phyloP scores from a whole-genome alignment of 2,113 vertebrate species.

The Cyrtonyx montezumae region DNA sequence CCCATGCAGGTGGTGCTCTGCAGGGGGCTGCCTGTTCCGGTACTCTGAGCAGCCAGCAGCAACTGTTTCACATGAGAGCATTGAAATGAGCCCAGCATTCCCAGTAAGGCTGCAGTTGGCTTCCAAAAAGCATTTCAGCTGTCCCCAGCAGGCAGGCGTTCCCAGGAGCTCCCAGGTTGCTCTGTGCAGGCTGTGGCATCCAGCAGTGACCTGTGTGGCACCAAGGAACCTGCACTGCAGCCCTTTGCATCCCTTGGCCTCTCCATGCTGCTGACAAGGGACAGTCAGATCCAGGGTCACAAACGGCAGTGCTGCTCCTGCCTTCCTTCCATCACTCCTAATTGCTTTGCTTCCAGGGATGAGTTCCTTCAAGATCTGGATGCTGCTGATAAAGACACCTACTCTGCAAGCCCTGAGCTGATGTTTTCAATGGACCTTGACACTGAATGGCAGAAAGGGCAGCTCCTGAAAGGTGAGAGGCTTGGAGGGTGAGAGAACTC shows the following conservation, averaged over 20 bases:
- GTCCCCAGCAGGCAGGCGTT: no score
- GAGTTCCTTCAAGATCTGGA: not conserved
- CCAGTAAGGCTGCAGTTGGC: not conserved
- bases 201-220: not conserved
- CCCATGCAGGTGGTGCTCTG: not conserved
- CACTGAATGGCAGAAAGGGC: not conserved
- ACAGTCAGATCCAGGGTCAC: not conserved
- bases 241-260: not conserved
- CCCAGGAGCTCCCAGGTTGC: not conserved
- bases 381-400: not conserved
- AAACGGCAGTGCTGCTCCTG: not conserved
- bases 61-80: not conserved
- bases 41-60: not conserved
- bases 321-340: not conserved
- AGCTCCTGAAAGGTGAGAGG: slow-evolving; percentile 32
- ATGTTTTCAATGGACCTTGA: not conserved
- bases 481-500: not conserved
- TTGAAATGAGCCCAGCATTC: not conserved
- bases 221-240: no score
- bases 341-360: slow-evolving; percentile 15
- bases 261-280: not conserved
- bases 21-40: not conserved
- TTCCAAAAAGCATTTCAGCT: not conserved
- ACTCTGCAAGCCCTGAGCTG: not conserved
- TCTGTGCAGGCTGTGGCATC: no score